These are phyloP conservation scores for Alethe castanea DNA, from an alignment of 2,113 vertebrate species.

Conservation along the genomic window DNA sequence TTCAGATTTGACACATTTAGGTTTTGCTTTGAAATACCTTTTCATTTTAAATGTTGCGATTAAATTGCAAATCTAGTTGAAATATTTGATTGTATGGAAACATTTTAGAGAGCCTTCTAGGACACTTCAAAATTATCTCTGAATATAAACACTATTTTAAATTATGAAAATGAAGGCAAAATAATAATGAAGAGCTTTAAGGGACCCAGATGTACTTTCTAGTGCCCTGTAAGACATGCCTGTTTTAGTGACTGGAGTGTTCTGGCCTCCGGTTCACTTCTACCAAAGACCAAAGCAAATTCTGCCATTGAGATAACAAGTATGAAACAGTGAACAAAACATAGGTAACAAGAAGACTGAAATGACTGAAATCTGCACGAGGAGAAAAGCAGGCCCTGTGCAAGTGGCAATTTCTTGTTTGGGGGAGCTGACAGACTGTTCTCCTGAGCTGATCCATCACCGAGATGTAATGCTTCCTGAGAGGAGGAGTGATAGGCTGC, in stretches of 20 bases:
- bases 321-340: background rate
- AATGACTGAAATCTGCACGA: background rate
- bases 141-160: background rate
- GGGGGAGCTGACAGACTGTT: constrained; percentile 2
- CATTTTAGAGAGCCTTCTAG: background rate
- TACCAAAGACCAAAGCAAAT: background rate
- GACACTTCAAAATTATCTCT: background rate
- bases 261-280: background rate
- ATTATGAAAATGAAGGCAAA: background rate
- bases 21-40: background rate
- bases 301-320: background rate
- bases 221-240: background rate
- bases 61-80: background rate
- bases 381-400: background rate
- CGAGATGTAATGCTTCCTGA: background rate
- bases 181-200: background rate
- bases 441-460: background rate
- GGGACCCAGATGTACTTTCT: background rate
- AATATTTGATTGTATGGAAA: background rate
- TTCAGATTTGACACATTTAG: background rate
- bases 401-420: background rate
- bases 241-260: background rate
- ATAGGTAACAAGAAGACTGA: background rate
- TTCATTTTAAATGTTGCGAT: background rate
- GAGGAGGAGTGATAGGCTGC: constrained; percentile 32